phyloP scores from a whole-genome alignment of 2,888 invertebrate species.

The Troilus luridus region DNA sequence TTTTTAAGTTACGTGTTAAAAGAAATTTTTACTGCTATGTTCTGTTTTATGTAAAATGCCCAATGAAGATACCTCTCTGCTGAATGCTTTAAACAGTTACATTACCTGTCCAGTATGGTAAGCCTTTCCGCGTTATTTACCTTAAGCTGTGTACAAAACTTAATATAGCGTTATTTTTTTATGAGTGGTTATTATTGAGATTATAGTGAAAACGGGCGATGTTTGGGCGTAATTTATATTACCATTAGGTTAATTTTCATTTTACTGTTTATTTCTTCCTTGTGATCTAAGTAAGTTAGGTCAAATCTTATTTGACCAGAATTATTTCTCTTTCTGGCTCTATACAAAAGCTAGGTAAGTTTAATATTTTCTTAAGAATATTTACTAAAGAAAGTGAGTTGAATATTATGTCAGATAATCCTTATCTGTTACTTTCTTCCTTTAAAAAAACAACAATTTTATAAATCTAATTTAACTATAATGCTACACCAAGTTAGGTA shows the following conservation, averaged over 20 bases:
- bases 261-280: background rate
- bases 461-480: background rate
- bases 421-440: background rate
- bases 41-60: conserved; percentile 34
- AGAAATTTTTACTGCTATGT: conserved; percentile 6
- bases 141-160: background rate
- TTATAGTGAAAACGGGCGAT: background rate
- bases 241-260: background rate
- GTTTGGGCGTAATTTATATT: background rate
- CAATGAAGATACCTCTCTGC: background rate
- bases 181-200: background rate
- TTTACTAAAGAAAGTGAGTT: background rate
- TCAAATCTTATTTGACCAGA: background rate
- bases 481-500: background rate
- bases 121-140: background rate
- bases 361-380: background rate
- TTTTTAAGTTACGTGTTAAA: conserved; percentile 13
- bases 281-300: too few relatives aligned
- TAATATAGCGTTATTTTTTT: background rate
- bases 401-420: background rate
- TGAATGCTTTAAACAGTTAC: conserved; percentile 16
- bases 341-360: background rate
- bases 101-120: conserved; percentile 43
- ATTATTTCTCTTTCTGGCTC: background rate
- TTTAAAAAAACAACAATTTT: background rate